Base-by-base conservation (phyloP, 2,113 vertebrate species). In the Brienomyrus longianalis region DNA sequence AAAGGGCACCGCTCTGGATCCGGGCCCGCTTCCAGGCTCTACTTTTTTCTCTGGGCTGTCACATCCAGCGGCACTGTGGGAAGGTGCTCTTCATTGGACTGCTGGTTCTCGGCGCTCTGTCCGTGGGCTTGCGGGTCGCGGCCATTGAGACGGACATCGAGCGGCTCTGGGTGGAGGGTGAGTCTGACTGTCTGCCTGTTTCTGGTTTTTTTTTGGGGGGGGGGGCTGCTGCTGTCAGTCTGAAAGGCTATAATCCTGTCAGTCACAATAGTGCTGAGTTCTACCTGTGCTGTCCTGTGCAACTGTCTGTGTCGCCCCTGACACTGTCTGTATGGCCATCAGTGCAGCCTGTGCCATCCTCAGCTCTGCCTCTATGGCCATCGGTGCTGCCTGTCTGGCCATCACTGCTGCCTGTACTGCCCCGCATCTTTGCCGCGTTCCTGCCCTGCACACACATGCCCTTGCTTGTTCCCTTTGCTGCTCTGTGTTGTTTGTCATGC, bases 101-200 rank as follows among this genome's bases (percentile, higher is more conserved):
- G 92, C 94, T 99, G 94, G 96, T 97, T 86, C 98, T 99, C 85
- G 98, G 98, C 90, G 98, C 98, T 90, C 95, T 99, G 93, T 97
- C 98, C 23, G 96, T 99, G 92, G 98, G 98, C 89, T 97, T 99
- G 91, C 96, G 98, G 27, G 96, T 98, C 43, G 98, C 98, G 56
- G 95, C 96, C 94, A 97, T 99, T 92, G 98, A 99, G 95, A 99
- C 98, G 7, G 97, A 99, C 96, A 97, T 99, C 89, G 98, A 99
- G 91, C 96, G 97, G 92, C 97, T 99, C 87, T 99, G 98, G 98
- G 98, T 99, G 92, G 98, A 99, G 98, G 98, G 98, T 99, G 95
- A 98, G 98, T 95, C 70, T 21, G 66, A 35, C 6, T 88, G 88
- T 88, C 70, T n/a, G 19, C 21, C 45, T 83, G 77, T 17, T 59